These are phyloP conservation scores for Sinodicranocentrus sp. DNA, from an alignment of 2,888 invertebrate genomes.

Conservation along the genomic window DNA sequence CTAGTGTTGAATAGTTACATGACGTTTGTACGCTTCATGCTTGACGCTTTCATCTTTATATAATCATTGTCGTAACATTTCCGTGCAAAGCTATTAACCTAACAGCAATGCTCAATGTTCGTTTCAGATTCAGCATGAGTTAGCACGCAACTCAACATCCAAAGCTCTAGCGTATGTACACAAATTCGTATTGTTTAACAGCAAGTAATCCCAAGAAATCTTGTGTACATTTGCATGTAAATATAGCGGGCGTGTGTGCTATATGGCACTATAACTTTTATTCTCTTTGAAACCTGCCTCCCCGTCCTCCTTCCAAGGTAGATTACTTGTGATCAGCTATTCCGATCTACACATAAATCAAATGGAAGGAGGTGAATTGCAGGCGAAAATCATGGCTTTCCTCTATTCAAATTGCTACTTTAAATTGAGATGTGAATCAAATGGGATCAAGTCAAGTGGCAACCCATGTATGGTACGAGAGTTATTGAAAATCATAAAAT, in stretches of 20 bases:
- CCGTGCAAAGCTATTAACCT: slow-evolving; percentile 60
- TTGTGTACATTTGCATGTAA: background rate
- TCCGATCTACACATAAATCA: background rate
- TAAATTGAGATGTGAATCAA: slow-evolving; percentile 15
- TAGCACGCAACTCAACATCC: slow-evolving; percentile 19
- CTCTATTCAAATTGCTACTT: background rate
- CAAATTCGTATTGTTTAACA: slow-evolving; percentile 20
- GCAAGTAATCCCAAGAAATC: background rate
- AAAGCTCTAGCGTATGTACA: background rate
- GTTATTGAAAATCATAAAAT: too few species aligned
- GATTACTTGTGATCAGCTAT: background rate
- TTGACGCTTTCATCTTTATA: slow-evolving; percentile 52
- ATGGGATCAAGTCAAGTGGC: background rate
- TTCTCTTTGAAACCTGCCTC: background rate
- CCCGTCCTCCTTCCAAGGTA: background rate
- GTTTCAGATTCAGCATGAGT: background rate
- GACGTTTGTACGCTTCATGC: background rate
- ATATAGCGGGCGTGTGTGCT: background rate
- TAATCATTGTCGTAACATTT: slow-evolving; percentile 59
- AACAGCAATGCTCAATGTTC: slow-evolving; percentile 21
- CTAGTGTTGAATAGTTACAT: background rate
- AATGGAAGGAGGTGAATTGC: background rate
- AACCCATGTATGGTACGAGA: too few species aligned
- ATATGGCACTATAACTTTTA: background rate
- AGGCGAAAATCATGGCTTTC: background rate